Evolutionary conservation across 2,113 vertebrate genomes (phyloP), one percentile per base, ranked within the genome.

Genomic region (Ariopsis seemanni): DNA sequence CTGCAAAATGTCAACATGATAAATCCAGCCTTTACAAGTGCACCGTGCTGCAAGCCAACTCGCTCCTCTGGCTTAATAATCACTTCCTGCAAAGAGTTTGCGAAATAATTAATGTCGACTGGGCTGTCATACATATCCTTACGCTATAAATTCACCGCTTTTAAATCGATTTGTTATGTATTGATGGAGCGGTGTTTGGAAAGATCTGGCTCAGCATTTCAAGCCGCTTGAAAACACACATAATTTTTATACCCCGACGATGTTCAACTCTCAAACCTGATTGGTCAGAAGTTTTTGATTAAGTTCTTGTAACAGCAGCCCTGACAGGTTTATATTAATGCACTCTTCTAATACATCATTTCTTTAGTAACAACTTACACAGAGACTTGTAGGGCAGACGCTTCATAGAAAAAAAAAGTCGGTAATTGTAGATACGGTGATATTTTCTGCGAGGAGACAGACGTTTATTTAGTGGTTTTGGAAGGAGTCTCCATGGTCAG

Each of bases 1-100:
- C 92, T 90, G 93, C 91, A 95, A 95, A 95, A 62, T 96, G 95
- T 94, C 95, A 96, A 92, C 94, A 93, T 95, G 95, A 96, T 95
- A 95, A 96, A 96, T 95, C 93, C 93, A 94, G 94, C 93, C 93
- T 96, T 96, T 95, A 93, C 94, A 93, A 94, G 93, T 92, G 89
- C 57, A 92, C 91, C 93, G 88, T 90, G 91, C 90, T 92, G 90
- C 89, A 90, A 91, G 90, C 88, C 71, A 88, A 91, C 91, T 90
- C 25, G 86, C 93, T 92, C 92, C 91, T 92, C 90, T 90, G 92
- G 94, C 95, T 95, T 94, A 94, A 94, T 94, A 93, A 94, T 95
- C 92, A 92, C 89, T 94, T 93, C 90, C 92, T 94, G 94, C 92
- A 95, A 93, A 95, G 94, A 94, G 93, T 94, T 94, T 93, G 90